Base-by-base conservation (phyloP, 1,140 invertebrate species). In the Zaprionus nigranus region DNA sequence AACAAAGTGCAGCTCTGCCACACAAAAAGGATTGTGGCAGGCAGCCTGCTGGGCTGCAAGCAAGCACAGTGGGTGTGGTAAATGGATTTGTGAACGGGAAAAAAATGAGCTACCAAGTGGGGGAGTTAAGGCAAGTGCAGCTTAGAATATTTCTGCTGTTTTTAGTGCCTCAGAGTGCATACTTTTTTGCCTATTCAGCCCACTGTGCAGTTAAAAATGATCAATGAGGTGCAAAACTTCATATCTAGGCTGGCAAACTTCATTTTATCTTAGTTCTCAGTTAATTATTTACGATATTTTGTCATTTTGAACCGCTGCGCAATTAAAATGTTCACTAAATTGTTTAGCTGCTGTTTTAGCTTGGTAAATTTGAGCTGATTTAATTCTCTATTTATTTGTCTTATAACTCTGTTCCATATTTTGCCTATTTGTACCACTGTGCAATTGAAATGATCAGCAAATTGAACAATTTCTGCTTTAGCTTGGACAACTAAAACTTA, bases 1-100 rank as follows among this genome's bases (percentile, higher is more conserved):
- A 61, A 69, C 64, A 66, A 66, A 66, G 64, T 66, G 64, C 54
- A 64, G 68, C 68, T 30, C 59, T 59, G n/a, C 20, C 34, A 40
- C 46, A 36, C 67, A 51, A 63, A 38, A 49, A 68, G 34, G 62
- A 54, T 64, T 64, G 49, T 17, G 62, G 51, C 49, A 34, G 38
- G 60, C 60, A 46, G 59, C 36, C 24, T n/a, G 28, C 26, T 28
- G 28, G 20, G 46, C 13, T 40, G 4, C 7, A 3, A 17, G 7
- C 40, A 1, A 17, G 46, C 11, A 51, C 46, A 22, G 46, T 51
- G 46, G 46, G 46, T 12, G 17, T 12, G 20, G 11, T 24, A 5
- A 20, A 1, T 1, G 3, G 13, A 51, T 24, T 24, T 24, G 3
- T 51, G 20, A 7, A 5, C 9, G 17, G 17, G 17, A 17, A 17